Conservation (phyloP, 2,888 invertebrate species). For the Ypsolopha scabrella region DNA sequence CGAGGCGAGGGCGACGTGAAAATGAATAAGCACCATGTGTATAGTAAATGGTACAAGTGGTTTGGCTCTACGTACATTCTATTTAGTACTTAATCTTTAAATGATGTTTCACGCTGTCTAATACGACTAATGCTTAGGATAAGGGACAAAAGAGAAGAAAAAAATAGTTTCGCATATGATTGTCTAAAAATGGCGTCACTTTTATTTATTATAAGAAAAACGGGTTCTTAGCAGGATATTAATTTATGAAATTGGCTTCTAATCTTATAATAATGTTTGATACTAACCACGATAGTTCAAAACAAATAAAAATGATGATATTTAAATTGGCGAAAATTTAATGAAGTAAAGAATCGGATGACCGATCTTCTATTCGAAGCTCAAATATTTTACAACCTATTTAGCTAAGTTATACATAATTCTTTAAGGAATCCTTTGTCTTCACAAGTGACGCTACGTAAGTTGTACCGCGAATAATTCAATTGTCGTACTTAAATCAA, state of each 20-base stretch:
- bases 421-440: not conserved
- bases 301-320: too few relatives aligned
- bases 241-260: too few relatives aligned
- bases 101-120: not conserved
- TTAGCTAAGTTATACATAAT: not conserved
- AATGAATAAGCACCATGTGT: slow-evolving; percentile 64
- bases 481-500: too few relatives aligned
- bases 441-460: not conserved
- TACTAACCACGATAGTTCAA: too few relatives aligned
- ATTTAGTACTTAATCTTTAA: slow-evolving; percentile 1
- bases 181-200: not conserved
- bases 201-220: not conserved
- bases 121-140: not conserved
- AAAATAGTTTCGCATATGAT: not conserved
- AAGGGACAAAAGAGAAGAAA: not conserved
- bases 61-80: not conserved
- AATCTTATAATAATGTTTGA: too few relatives aligned
- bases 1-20: slow-evolving; percentile 64
- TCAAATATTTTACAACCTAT: too few relatives aligned
- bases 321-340: too few relatives aligned
- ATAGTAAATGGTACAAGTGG: slow-evolving; percentile 36
- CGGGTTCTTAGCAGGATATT: too few relatives aligned
- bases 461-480: not conserved
- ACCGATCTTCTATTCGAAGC: too few relatives aligned
- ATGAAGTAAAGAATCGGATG: too few relatives aligned